Conservation (phyloP, 1,140 invertebrate species). For the Periplaneta americana region DNA sequence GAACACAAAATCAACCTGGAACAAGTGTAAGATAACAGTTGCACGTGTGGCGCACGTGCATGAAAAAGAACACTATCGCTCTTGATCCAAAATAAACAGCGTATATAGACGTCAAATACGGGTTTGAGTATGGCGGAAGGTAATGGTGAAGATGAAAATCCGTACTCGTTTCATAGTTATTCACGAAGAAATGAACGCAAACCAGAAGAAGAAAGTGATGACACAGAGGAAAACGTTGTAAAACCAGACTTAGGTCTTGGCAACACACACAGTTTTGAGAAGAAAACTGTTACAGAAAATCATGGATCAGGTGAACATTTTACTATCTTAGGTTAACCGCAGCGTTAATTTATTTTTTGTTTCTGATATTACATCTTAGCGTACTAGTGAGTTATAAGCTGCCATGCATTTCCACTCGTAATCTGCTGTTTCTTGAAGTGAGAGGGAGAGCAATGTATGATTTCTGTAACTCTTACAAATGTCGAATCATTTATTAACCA, state of each 20-base stretch:
- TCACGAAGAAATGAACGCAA: slow-evolving; percentile 15
- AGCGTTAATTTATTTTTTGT: background rate
- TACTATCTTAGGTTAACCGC: background rate
- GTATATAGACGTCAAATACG: background rate
- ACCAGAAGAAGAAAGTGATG: slow-evolving; percentile 14
- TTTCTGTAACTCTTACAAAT: no score
- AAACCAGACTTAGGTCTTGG: slow-evolving; percentile 23
- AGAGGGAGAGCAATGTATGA: background rate
- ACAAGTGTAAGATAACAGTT: no score
- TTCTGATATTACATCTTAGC: no score
- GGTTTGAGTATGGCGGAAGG: slow-evolving; percentile 24
- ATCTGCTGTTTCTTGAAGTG: background rate
- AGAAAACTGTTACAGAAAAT: background rate
- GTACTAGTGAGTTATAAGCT: no score
- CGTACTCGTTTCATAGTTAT: slow-evolving; percentile 21
- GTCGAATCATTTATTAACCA: no score
- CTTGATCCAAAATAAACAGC: background rate
- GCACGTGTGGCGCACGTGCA: background rate
- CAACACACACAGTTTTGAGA: slow-evolving; percentile 1
- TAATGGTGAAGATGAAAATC: slow-evolving; percentile 18
- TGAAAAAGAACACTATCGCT: background rate
- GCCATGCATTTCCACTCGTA: no score
- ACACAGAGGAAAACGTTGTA: slow-evolving; percentile 14
- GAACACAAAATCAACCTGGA: no score
- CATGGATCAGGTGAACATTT: background rate